These are phyloP conservation scores for Drosophila sturtevanti DNA, from an alignment of 1,140 invertebrate species.

Conservation along the genomic window DNA sequence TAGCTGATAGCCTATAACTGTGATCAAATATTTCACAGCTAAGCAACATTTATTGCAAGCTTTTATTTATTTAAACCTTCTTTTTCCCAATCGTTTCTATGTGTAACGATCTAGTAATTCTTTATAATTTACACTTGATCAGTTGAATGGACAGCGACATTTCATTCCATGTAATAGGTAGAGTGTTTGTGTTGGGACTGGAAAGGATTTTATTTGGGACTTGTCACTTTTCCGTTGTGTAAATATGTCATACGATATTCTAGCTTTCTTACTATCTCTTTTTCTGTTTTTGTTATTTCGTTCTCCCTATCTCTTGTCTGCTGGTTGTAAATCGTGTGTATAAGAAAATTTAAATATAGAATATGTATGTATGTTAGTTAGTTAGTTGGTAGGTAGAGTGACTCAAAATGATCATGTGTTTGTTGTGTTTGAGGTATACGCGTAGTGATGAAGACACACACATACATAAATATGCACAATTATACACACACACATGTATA, in stretches of 20 bases:
- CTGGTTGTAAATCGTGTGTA: conserved; percentile 63
- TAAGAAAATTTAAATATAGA: conserved; percentile 76
- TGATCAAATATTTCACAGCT: too few species aligned
- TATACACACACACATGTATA: conserved; percentile 53
- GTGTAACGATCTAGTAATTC: too few species aligned
- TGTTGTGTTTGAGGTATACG: conserved; percentile 81
- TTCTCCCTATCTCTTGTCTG: not conserved
- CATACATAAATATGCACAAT: conserved; percentile 74
- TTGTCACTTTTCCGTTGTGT: conserved; percentile 33
- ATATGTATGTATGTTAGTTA: conserved; percentile 33
- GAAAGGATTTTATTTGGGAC: not conserved
- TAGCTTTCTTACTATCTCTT: conserved; percentile 27
- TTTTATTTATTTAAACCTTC: too few species aligned
- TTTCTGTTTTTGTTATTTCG: not conserved
- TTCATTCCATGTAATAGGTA: conserved; percentile 1
- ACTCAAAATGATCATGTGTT: conserved; percentile 78
- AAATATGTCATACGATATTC: conserved; percentile 43
- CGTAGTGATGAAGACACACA: conserved; percentile 83
- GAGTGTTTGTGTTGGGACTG: not conserved
- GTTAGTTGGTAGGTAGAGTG: conserved; percentile 27
- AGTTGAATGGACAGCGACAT: too few species aligned
- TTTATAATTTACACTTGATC: too few species aligned
- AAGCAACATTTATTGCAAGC: too few species aligned
- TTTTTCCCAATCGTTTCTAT: too few species aligned
- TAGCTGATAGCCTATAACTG: too few species aligned